Percentiles rank a stretch among this genome's conserved stretches.
Conservation (phyloP, 2,888 invertebrate species). For the Nymphalis c-album region DNA sequence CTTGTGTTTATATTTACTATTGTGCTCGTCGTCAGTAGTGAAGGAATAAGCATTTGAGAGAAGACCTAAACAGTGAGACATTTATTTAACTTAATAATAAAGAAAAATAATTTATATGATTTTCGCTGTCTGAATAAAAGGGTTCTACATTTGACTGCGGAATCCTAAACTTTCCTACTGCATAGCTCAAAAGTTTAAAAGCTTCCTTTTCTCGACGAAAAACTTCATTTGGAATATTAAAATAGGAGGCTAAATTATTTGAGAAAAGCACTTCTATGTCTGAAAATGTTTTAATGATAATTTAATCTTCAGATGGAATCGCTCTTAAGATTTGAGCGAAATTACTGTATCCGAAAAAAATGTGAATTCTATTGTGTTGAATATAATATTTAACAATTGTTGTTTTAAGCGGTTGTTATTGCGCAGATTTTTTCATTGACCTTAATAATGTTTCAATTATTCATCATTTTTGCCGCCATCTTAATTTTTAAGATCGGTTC, state of each 20-base stretch:
- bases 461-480: no score
- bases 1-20: no score
- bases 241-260: conserved; percentile 42
- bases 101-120: no score
- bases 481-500: no score
- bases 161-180: not conserved
- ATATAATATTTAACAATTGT: not conserved
- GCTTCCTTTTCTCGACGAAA: conserved; percentile 35
- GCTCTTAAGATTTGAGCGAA: conserved; percentile 24
- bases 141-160: not conserved
- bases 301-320: conserved; percentile 42
- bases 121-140: not conserved
- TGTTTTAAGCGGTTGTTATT: not conserved
- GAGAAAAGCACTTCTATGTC: conserved; percentile 38
- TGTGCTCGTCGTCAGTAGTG: no score
- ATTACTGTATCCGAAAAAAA: conserved; percentile 17
- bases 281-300: conserved; percentile 45
- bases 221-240: conserved; percentile 39
- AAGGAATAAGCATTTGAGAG: no score
- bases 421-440: conserved; percentile 1
- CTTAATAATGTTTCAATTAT: not conserved
- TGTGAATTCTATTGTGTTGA: not conserved
- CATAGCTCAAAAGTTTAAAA: conserved; percentile 22
- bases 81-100: no score
- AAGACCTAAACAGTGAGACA: no score